Base-by-base conservation (phyloP, 1,140 invertebrate genomes). In the Pogonognathellus flavescens region DNA sequence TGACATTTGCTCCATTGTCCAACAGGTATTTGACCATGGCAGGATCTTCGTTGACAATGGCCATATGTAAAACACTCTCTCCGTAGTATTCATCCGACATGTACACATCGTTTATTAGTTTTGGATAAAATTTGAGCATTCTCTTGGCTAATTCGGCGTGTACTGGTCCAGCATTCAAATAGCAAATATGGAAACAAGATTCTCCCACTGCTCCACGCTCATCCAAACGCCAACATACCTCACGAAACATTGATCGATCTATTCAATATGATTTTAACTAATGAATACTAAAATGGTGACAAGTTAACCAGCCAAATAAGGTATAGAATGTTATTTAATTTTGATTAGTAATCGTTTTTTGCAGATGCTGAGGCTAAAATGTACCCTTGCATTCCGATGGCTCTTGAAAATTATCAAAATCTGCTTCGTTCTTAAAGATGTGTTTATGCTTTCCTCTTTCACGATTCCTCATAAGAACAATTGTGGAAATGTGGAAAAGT, bases 31-130 rank as follows among this genome's bases (percentile, higher is more conserved):
- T 99, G 0, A 99, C 97, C 96, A 99, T 97, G 0, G 96, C 94
- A 0, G 97, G 97, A 91, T 99, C 98, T 90, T 99, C 98, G 90
- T 99, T 99, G 0, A 99, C 97, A 88, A 99, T 99, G 0, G 98
- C 97, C 90, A 99, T 97, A 89, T 99, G 98, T 0, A 99, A 92
- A 0, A 96, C 95, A 90, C 94, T 97, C 90, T 98, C 96, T 0
- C 96, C 97, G 90, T 98, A 99, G 91, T 99, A 99, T 90, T 99
- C 98, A 89, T 99, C 98, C 66, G 94, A 94, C 90, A 98, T 94
- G 90, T 99, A 99, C 88, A 98, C 95, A 90, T 99, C 98, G 89
- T 98, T 96, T 88, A 99, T 97, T 0, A 99, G 93, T 90, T 97
- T 97, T 0, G 98, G 98, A 91, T 96, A 99, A 90, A 97, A 95